Conservation (phyloP, 2,113 vertebrate species). For the Phalacrocorax pelagicus region DNA sequence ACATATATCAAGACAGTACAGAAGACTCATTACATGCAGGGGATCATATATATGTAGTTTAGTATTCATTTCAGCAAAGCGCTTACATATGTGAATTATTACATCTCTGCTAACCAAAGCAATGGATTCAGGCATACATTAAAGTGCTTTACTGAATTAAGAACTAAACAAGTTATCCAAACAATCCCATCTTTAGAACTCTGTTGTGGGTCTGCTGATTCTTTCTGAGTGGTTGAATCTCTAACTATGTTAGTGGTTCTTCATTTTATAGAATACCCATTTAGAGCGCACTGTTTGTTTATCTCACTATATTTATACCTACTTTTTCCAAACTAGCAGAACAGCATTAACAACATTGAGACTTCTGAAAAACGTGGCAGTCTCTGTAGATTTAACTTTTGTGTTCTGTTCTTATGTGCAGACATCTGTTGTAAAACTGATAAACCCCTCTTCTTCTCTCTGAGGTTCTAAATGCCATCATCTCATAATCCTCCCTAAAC, state of each 20-base stretch:
- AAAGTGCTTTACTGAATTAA: conserved; percentile 55
- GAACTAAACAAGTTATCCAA: conserved; percentile 55
- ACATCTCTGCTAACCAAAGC: conserved; percentile 51
- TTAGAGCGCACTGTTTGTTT: not conserved
- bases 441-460: not conserved
- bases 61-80: conserved; percentile 50
- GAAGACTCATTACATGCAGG: conserved; percentile 23
- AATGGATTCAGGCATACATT: conserved; percentile 40
- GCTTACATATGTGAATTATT: conserved; percentile 51
- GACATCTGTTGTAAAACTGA: conserved; percentile 22
- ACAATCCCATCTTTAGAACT: conserved; percentile 47
- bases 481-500: not conserved
- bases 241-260: conserved; percentile 26
- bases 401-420: not conserved
- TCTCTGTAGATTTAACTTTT: not conserved
- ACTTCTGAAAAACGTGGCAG: not conserved
- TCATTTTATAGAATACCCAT: not conserved
- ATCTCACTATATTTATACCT: not conserved
- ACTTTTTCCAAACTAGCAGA: not conserved
- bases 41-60: conserved; percentile 39
- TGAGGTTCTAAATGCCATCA: not conserved
- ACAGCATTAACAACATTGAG: not conserved
- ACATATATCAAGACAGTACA: not conserved
- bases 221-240: not conserved
- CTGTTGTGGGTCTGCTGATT: conserved; percentile 41